Percentiles rank a stretch among this genome's conserved stretches.
These are phyloP conservation scores for Myotis myotis DNA, from an alignment of 2,797 vertebrate species.

Conservation along the genomic window DNA sequence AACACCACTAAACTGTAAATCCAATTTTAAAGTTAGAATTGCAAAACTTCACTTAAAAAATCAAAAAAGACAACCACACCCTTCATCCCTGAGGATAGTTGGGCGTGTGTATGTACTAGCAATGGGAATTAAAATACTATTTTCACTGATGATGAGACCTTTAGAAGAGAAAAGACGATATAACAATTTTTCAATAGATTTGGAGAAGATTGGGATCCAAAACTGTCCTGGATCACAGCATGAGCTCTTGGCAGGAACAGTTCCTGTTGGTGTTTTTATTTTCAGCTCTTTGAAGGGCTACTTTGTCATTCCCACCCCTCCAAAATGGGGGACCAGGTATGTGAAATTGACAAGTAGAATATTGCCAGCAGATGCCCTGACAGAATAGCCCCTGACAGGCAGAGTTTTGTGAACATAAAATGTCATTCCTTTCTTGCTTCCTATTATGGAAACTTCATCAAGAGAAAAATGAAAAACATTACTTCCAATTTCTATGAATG, in stretches of 20 bases:
- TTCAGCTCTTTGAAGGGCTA: neutral
- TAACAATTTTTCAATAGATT: neutral
- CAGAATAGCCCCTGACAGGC: neutral
- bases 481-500: neutral
- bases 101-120: neutral
- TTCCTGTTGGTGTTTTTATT: neutral
- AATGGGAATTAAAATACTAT: neutral
- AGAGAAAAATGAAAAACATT: neutral
- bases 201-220: neutral
- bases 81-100: neutral
- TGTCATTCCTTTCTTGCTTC: neutral
- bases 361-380: neutral
- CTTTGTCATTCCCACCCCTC: neutral
- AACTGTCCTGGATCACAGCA: neutral
- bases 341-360: neutral
- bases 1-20: neutral
- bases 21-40: slow-evolving; percentile 12
- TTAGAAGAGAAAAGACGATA: neutral
- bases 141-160: neutral
- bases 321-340: neutral
- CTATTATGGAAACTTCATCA: neutral
- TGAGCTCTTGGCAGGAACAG: neutral
- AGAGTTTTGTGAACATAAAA: neutral
- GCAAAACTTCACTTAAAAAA: neutral
- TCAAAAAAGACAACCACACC: neutral